Base-by-base conservation (phyloP, 2,113 vertebrate species). In the Tinamus guttatus region DNA sequence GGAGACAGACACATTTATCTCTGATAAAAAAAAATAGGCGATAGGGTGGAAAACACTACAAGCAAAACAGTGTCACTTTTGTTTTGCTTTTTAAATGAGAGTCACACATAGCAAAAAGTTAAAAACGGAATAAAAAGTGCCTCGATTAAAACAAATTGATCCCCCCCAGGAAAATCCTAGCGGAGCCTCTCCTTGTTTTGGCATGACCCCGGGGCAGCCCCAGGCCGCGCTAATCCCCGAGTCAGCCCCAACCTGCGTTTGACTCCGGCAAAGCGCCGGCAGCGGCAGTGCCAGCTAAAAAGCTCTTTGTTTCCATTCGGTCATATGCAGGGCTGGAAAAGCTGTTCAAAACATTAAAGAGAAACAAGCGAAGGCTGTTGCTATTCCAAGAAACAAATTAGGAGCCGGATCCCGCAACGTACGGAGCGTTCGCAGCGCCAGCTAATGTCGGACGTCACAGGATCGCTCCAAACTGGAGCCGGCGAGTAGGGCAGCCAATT, bases 291-390 rank as follows among this genome's bases (percentile, higher is more conserved):
- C 27, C 34, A 87, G 60, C 87, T 62, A 80, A 95, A 97, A 68
- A 43, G 43, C 77, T 90, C 94, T 95, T 97, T 96, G 91, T 96
- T 97, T 93, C 91, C 87, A 89, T 89, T 82, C 88, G 87, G n/a
- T 64, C 64, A 47, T 59, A 84, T 13, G 85, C 21, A 95, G 62
- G 93, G 79, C 38, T 87, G 75, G 94, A 91, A 96, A 97, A 94
- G 85, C 90, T 92, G 96, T 28, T 95, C 89, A 89, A 91, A 94
- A 95, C 88, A 89, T 90, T 81, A 93, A 88, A 90, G 70, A 86
- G 85, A 59, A 94, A 97, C 79, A 95, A 96, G 71, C 62, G 52
- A 92, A 73, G 83, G 67, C 94, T 96, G 95, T 95, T 95, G 63
- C 85, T 87, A 68, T 94, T 95, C 94, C 94, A 93, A 96, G 82